Evolutionary conservation across 35 echinoderm and acorn worm species (phyloP).

Genomic region (Stichopus chloronotus): DNA sequence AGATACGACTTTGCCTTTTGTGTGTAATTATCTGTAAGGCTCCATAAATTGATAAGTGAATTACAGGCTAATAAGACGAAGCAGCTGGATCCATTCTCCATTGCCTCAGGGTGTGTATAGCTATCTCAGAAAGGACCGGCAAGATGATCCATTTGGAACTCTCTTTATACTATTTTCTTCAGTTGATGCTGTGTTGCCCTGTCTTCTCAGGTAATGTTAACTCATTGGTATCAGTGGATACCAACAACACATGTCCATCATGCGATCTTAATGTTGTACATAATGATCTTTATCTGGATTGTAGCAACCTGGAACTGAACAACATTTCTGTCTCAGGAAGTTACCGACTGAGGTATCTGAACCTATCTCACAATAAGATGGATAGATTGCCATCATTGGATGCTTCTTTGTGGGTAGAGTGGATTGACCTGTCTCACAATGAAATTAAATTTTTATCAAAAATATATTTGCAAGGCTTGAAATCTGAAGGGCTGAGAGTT

Average conservation of each 20-base stretch:
- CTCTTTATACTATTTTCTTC: neutral
- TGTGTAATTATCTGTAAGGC: too few relatives aligned
- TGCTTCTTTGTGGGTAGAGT: neutral
- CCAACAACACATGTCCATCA: neutral
- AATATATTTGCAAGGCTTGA: neutral
- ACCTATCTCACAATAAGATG: neutral
- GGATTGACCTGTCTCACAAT: constrained; percentile 2
- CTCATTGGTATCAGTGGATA: neutral
- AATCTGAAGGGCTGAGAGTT: neutral
- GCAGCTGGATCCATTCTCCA: too few relatives aligned
- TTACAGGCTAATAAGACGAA: too few relatives aligned
- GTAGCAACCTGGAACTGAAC: neutral
- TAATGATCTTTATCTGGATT: neutral
- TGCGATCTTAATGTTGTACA: neutral
- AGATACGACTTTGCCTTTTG: too few relatives aligned
- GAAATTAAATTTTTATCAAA: neutral
- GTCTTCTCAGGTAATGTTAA: neutral
- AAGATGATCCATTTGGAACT: neutral
- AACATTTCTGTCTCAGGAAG: neutral
- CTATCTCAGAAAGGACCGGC: neutral
- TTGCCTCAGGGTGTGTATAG: too few relatives aligned
- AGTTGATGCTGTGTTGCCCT: neutral
- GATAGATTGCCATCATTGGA: neutral
- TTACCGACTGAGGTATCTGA: neutral
- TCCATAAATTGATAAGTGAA: too few relatives aligned